phyloP scores from a whole-genome alignment of 2,888 invertebrate species.

The Ecdyonurus torrentis region DNA sequence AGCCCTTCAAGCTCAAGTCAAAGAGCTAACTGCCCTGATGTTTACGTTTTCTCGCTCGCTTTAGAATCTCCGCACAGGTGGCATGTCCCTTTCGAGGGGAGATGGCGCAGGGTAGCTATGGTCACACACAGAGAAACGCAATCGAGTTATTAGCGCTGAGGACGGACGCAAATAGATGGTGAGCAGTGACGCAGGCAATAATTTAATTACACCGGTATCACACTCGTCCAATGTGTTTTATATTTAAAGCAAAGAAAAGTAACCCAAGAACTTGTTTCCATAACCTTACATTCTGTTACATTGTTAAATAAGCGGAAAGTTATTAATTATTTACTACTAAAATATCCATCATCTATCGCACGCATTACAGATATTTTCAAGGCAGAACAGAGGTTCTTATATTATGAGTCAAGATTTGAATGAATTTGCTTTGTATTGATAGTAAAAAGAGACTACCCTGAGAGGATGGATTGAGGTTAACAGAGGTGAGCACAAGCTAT shows the following conservation, averaged over 20 bases:
- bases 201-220: not conserved
- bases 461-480: no score
- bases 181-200: slow-evolving; percentile 4
- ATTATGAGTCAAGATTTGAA: slow-evolving; percentile 5
- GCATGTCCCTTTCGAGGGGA: slow-evolving; percentile 10
- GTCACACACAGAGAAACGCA: slow-evolving; percentile 7
- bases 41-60: not conserved
- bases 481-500: slow-evolving; percentile 2
- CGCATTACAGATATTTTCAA: not conserved
- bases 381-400: not conserved
- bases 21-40: not conserved
- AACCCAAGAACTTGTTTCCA: not conserved
- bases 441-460: no score
- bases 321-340: no score
- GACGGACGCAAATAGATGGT: slow-evolving; percentile 2
- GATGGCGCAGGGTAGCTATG: slow-evolving; percentile 10
- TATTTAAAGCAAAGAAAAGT: not conserved
- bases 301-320: not conserved
- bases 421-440: no score
- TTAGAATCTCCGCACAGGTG: slow-evolving; percentile 9
- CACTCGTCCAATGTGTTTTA: not conserved
- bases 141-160: slow-evolving; percentile 5
- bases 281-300: not conserved
- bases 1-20: not conserved
- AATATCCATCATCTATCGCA: not conserved